These are phyloP conservation scores for Pterocles orientalis DNA, from an alignment of 2,113 vertebrate species.

Conservation along the genomic window DNA sequence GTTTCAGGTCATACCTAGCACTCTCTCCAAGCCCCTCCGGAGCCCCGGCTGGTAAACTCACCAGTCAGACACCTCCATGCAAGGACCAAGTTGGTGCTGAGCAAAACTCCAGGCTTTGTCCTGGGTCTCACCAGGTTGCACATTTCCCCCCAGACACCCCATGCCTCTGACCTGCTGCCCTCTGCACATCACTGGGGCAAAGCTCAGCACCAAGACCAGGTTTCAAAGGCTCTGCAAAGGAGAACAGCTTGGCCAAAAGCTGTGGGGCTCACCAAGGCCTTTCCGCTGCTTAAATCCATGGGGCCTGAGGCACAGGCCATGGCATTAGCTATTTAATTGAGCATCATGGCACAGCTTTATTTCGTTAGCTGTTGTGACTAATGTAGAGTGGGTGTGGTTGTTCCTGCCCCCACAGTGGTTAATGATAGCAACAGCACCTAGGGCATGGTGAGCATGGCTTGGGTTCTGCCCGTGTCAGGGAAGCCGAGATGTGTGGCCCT, in stretches of 20 bases:
- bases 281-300: background rate
- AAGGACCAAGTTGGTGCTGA: background rate
- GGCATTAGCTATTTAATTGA: background rate
- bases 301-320: background rate
- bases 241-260: background rate
- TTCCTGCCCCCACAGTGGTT: background rate
- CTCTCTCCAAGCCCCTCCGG: background rate
- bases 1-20: background rate
- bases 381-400: background rate
- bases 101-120: background rate
- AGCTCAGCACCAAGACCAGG: accelerated
- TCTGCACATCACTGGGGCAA: accelerated
- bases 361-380: background rate
- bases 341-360: background rate
- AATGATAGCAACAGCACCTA: background rate
- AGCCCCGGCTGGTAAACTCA: too few relatives aligned
- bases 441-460: accelerated
- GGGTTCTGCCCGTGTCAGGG: background rate
- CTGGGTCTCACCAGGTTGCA: background rate
- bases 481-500: background rate
- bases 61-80: accelerated
- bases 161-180: accelerated
- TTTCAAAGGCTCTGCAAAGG: background rate
- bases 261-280: background rate
- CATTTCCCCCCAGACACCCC: background rate